Evolutionary conservation across 2,797 vertebrate genomes (phyloP).

Genomic region (Delichon dasypus): DNA sequence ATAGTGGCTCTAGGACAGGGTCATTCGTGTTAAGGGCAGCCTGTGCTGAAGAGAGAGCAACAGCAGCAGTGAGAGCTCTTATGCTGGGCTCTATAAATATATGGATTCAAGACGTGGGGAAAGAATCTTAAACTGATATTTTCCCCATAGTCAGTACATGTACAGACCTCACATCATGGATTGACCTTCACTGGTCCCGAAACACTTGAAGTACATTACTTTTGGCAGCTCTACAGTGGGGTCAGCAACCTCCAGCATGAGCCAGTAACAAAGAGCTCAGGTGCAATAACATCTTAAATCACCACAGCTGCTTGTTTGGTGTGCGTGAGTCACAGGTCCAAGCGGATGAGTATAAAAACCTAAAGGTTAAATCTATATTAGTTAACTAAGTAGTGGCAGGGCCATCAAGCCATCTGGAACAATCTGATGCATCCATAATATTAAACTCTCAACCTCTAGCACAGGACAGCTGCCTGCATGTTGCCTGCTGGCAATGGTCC

Average conservation of each 20-base stretch:
- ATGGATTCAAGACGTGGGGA: neutral
- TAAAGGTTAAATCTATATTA: conserved; percentile 51
- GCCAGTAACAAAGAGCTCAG: conserved; percentile 64
- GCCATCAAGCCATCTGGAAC: conserved; percentile 43
- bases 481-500: conserved; percentile 24
- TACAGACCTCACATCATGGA: neutral
- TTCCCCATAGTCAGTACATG: neutral
- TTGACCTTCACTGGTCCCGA: conserved; percentile 30
- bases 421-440: neutral
- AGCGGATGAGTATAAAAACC: conserved; percentile 20
- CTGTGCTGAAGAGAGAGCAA: neutral
- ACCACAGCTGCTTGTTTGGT: conserved; percentile 48
- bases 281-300: conserved; percentile 67
- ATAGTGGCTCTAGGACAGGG: neutral
- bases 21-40: neutral
- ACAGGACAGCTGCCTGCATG: neutral
- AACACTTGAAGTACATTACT: conserved; percentile 46
- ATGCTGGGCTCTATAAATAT: neutral
- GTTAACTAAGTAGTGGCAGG: conserved; percentile 48
- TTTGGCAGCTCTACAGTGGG: conserved; percentile 32
- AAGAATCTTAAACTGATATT: neutral
- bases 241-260: conserved; percentile 43
- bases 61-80: neutral
- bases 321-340: conserved; percentile 3
- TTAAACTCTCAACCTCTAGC: conserved; percentile 41